Base-by-base conservation (phyloP, 2,113 vertebrate genomes). In the Melanerpes aurifrons region DNA sequence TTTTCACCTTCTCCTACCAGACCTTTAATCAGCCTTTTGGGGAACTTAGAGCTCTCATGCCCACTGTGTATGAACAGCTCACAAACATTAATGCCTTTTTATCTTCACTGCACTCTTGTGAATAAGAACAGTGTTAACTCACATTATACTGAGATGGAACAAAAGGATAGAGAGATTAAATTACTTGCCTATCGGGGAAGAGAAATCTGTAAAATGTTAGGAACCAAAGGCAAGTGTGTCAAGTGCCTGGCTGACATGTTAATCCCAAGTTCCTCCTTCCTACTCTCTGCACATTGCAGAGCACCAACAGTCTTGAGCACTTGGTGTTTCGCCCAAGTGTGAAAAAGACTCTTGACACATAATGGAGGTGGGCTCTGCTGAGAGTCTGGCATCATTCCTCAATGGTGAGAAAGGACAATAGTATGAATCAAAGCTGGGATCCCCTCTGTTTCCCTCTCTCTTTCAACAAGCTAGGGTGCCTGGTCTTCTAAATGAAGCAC, bases 401-500 rank as follows among this genome's bases (percentile, higher is more conserved):
- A 19, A 2, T 13, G 47, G 26, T 57, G 59, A 86, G 80, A 86
- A 68, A 88, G 66, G 28, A 31, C 61, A 74, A 70, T 0, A 0
- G 5, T 35, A 80, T 78, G 58, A 81, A 78, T 12, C 32, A n/a
- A 92, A 90, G 48, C 61, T 45, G 69, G 62, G 48, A 92, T 29
- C 37, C 83, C 7, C 4, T 43, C n/a, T 29, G 31, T 83, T 72
- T 63, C 43, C 28, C 45, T 79, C 25, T 61, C 53, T 80, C 56
- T 53, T 19, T 70, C 69, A 90, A 83, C 26, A 25, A 71, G n/a
- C 28, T 79, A 71, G 48, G 54, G 61, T 0, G 32, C 48, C 54
- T 77, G 37, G 69, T 37, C 54, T 88, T 93, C 86, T 88, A 95
- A 88, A 96, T 90, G 80, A 81, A 81, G 90, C 32, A 78, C 54